A percentile compares a stretch with the other conserved stretches of the same genome.
Conservation (phyloP, 2,113 vertebrate species). For the Salvelinus sp. region DNA sequence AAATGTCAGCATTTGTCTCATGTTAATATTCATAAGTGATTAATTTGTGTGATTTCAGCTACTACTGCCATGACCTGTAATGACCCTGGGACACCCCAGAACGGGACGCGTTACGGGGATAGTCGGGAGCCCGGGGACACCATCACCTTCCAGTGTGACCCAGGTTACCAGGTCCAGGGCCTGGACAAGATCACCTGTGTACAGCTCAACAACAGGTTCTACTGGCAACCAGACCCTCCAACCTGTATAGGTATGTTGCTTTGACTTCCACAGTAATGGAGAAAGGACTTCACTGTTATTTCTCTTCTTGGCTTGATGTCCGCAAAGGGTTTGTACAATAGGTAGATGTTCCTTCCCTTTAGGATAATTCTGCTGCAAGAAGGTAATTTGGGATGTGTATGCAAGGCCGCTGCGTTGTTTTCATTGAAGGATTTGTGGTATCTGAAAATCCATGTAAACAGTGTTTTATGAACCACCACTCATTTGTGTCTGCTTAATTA, state of each 20-base stretch:
- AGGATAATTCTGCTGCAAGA: no score
- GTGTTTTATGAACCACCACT: no score
- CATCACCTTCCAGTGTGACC: conserved; percentile 92
- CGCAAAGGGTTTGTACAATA: no score
- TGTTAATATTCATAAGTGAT: background rate
- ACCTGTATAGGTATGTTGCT: conserved; percentile 85
- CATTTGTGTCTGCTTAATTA: no score
- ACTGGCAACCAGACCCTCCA: conserved; percentile 96
- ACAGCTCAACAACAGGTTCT: conserved; percentile 89
- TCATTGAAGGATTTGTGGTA: no score
- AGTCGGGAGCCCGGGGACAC: conserved; percentile 93
- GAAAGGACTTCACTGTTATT: no score
- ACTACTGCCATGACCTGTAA: conserved; percentile 94
- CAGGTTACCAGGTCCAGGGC: conserved; percentile 94
- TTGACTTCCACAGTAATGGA: background rate
- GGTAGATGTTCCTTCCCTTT: no score
- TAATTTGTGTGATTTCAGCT: conserved; percentile 68
- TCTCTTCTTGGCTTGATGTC: no score
- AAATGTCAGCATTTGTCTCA: background rate
- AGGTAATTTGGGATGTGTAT: no score
- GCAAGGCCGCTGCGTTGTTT: no score
- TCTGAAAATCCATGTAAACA: no score
- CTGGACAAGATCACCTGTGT: conserved; percentile 89
- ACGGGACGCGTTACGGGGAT: conserved; percentile 92
- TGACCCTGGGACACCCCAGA: conserved; percentile 90